Evolutionary conservation across 2,888 invertebrate genomes (phyloP).

Genomic region (Mechanitis mazaeus): DNA sequence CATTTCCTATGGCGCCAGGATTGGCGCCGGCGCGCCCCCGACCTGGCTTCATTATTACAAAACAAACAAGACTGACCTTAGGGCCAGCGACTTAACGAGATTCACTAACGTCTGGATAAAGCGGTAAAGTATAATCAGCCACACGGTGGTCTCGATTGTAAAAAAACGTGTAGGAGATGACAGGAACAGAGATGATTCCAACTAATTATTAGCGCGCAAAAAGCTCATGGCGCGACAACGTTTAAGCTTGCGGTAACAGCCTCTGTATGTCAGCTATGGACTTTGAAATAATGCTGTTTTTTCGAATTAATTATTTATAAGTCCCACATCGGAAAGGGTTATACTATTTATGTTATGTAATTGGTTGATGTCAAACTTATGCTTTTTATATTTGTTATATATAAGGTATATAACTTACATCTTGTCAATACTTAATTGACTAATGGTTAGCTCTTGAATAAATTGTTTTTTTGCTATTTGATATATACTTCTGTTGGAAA

Average conservation of each 20-base stretch:
- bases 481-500: too few species aligned
- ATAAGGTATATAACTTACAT: too few species aligned
- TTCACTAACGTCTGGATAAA: conserved; percentile 72
- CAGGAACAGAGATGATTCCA: conserved; percentile 64
- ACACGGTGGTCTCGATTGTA: conserved; percentile 62
- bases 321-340: not conserved
- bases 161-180: conserved; percentile 73
- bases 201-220: conserved; percentile 64
- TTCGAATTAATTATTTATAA: conserved; percentile 40
- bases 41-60: conserved; percentile 71
- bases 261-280: conserved; percentile 53
- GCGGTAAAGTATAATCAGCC: conserved; percentile 71
- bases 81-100: conserved; percentile 72
- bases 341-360: not conserved
- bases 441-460: too few species aligned
- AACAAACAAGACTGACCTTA: conserved; percentile 75
- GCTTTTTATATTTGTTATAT: too few species aligned
- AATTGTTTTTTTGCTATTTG: too few species aligned
- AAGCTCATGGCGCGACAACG: conserved; percentile 52
- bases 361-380: not conserved
- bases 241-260: conserved; percentile 11
- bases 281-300: conserved; percentile 50
- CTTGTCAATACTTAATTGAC: too few species aligned
- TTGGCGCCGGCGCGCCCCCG: conserved; percentile 71
- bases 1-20: conserved; percentile 66